Evolutionary conservation across 1,140 invertebrate species (phyloP), one percentile per base, ranked within the genome.

Genomic region (Dolichoris vasculosae): DNA sequence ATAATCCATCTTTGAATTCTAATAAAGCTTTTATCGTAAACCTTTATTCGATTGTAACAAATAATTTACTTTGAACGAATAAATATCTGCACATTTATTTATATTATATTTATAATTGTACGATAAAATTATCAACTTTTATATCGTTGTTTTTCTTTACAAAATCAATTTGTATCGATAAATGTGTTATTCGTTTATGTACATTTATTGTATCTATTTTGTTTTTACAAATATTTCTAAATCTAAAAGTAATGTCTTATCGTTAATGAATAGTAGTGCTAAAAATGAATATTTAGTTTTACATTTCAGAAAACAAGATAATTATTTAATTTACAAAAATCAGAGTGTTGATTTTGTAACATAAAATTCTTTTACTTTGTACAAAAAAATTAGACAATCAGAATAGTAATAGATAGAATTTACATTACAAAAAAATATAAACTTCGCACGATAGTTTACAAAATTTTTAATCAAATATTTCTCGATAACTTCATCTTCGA

Each of bases 401-500:
- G 48, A 43, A 48, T 32, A n/a, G 9, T 77, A 76, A 64, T 63
- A 26, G 63, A 59, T 55, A 63, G 30, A 35, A 43, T 40, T 26
- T 26, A 43, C 17, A 43, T 26, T 73, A 73, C 38, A 43, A 26
- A 4, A 9, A 17, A 6, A 11, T 43, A n/a, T 11, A 43, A 26
- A 73, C n/a, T 23, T 43, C 13, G 43, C 11, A 69, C 0, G 43
- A 11, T n/a, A 43, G 4, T 43, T n/a, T 73, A 43, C 26, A 73
- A 26, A 73, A 73, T 73, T 73, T 43, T 17, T 6, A n/a, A 73
- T 73, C 26, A 73, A 26, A 73, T n/a, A 11, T 4, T 9, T n/a
- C 30, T 51, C 32, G 48, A 76, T 17, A 35, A 75, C 38, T 83
- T 86, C 71, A 86, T 78, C 92, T 92, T 76, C 93, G 89, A 30